Base-by-base conservation (phyloP, 2,797 vertebrate species). In the Sebastes jordani region DNA sequence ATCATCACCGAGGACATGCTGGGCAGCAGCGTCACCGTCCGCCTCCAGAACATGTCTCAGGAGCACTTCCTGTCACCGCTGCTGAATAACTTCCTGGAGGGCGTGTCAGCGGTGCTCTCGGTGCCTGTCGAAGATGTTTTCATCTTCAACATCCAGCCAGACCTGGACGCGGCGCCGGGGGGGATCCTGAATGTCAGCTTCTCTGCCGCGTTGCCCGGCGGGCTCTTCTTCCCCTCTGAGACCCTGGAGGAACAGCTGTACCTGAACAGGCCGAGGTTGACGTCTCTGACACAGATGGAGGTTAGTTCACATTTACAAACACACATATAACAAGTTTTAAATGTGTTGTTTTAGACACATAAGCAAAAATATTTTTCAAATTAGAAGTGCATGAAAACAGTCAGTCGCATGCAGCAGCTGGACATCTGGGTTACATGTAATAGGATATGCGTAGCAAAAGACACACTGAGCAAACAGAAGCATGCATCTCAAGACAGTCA, bases 31-130 rank as follows among this genome's bases (percentile, higher is more conserved):
- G 96, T 99, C 84, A 99, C 98, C 0, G 98, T 99, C 79, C 97
- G 98, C 5, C 96, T 99, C 25, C 97, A 99, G 93, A 99, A 99
- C 93, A 99, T 99, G 97, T 98, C 98, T 93, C 98, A 99, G 95
- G 98, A 99, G 91, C 97, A 96, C 65, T 99, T 99, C 92, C 96
- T 99, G 34, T 99, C 98, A 1, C 98, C 98, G 0, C 94, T 97
- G 80, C 92, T 99, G 55, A 93, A 95, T 60, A 96, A 95, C 92
- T 99, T 99, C 83, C 94, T 99, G 83, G 98, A 99, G 78, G 98
- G 98, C 0, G 97, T 99, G 91, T 97, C 98, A 4, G 96, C 97
- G 0, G 97, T 99, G 78, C 96, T 99, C 0, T 97, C 97, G 0
- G 97, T 98, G 0, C 97, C 97, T 2, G 96, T 97, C 0, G 98